These are phyloP conservation scores for Phania funesta DNA, from an alignment of 2,888 invertebrate species.

Conservation along the genomic window DNA sequence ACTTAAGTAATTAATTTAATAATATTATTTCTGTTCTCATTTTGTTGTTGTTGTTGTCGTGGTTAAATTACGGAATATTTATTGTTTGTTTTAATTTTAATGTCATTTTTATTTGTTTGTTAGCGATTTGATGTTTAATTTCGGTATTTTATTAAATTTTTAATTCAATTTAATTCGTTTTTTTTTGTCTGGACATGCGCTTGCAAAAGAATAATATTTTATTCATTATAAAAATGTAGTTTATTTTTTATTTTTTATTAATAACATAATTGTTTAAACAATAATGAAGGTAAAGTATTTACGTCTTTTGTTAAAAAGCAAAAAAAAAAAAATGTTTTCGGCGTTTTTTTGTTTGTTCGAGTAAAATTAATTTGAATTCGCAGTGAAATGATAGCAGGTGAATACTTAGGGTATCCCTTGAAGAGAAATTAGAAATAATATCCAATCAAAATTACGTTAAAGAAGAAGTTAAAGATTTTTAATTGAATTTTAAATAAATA, in stretches of 20 bases:
- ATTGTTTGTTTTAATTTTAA: slow-evolving; percentile 33
- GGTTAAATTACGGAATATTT: slow-evolving; percentile 45
- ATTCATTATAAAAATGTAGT: slow-evolving; percentile 24
- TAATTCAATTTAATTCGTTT: slow-evolving; percentile 16
- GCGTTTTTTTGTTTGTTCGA: too few relatives aligned
- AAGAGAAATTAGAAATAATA: too few relatives aligned
- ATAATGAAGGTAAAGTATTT: slow-evolving; percentile 15
- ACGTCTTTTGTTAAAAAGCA: slow-evolving; percentile 1
- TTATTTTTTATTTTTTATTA: not conserved
- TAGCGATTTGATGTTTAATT: slow-evolving; percentile 49
- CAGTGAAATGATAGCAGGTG: not conserved
- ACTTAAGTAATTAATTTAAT: slow-evolving; percentile 65
- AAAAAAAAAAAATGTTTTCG: too few relatives aligned
- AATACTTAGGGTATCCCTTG: not conserved
- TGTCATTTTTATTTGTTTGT: slow-evolving; percentile 45
- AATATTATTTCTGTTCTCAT: slow-evolving; percentile 41
- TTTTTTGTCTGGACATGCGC: slow-evolving; percentile 21
- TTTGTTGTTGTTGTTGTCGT: slow-evolving; percentile 38
- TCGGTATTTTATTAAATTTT: slow-evolving; percentile 56
- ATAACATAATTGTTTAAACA: not conserved
- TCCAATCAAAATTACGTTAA: too few relatives aligned
- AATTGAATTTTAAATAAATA: too few relatives aligned
- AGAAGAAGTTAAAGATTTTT: not conserved
- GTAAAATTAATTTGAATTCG: not conserved
- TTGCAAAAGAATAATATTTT: slow-evolving; percentile 19